Evolutionary conservation across 2,113 vertebrate species (phyloP).

Genomic region (Apodemus speciosus): DNA sequence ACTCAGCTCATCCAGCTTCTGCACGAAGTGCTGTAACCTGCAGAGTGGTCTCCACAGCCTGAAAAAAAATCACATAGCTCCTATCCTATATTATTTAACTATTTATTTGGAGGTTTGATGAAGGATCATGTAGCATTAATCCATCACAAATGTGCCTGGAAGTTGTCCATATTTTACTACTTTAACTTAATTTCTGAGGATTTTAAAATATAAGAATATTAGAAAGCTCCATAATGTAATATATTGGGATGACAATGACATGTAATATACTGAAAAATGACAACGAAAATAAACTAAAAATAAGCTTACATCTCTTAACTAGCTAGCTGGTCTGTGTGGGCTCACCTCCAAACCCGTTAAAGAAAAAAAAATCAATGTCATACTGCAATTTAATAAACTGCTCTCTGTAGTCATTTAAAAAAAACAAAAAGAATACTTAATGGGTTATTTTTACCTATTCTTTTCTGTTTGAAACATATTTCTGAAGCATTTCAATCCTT

Average conservation of each 20-base stretch:
- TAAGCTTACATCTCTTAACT: not conserved
- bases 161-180: not conserved
- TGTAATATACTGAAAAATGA: not conserved
- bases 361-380: slow-evolving; percentile 42
- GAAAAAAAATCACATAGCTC: not conserved
- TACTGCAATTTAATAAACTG: slow-evolving; percentile 62
- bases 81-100: slow-evolving; percentile 5
- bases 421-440: not conserved
- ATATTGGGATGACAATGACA: too few relatives aligned
- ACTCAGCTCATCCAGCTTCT: not conserved
- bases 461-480: not conserved
- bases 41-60: too few relatives aligned
- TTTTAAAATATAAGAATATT: not conserved
- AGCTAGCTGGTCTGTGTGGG: not conserved
- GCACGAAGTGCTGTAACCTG: not conserved
- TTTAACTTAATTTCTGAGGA: slow-evolving; percentile 45
- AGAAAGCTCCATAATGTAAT: not conserved
- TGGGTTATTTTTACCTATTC: not conserved
- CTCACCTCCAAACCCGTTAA: not conserved
- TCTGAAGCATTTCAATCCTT: not conserved
- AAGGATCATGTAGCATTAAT: slow-evolving; percentile 48
- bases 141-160: slow-evolving; percentile 50
- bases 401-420: slow-evolving; percentile 57
- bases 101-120: slow-evolving; percentile 7
- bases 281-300: not conserved